Evolutionary conservation across 2,113 vertebrate genomes (phyloP), one percentile per base, ranked within the genome.

Genomic region (Pseudorhombus dupliciocellatus): DNA sequence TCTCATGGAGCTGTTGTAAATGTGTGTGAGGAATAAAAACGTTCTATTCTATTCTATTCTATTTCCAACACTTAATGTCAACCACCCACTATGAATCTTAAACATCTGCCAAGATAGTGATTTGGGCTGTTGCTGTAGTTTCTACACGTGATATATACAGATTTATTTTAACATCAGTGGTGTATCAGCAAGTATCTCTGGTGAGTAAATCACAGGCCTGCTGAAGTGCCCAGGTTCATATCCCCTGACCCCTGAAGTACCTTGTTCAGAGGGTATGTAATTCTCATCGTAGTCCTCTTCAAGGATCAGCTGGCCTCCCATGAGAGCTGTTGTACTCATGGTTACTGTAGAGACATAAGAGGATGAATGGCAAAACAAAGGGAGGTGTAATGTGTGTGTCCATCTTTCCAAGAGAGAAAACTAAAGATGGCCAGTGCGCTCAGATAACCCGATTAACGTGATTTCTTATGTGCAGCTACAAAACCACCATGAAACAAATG

Each of bases 291-390:
- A 95, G 12, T 94, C 89, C 64, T 99, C 97, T 48, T 97, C 96
- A 57, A 99, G 94, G 77, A 99, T 93, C 76, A 98, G 80, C 93
- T 99, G 97, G 88, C 96, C 92, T 54, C 96, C 96, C 0, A 97
- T 93, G 1, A 92, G 7, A 26, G 91, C 75, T 7, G 92, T 74
- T 57, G 89, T 89, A 0, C 89, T 93, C 96, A 96, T 95, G 70
- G 71, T 84, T 81, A 75, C 91, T 92, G 70, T 63, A 59, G 53
- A 76, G 14, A 73, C 48, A 57, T 28, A 31, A 56, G 55, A n/a
- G 4, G 15, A 22, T 28, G 34, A 72, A 16, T 42, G 6, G 2
- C 7, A 50, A 4, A n/a, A 56, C 12, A 44, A 46, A 5, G 7
- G 4, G 22, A 57, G 0, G 63, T 30, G 31, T 4, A 22, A 1